Percentiles rank a stretch among this genome's conserved stretches.
Evolutionary conservation across 37 sponge, comb jelly and placozoan species (phyloP).

Genomic region (Beroe forskalii): DNA sequence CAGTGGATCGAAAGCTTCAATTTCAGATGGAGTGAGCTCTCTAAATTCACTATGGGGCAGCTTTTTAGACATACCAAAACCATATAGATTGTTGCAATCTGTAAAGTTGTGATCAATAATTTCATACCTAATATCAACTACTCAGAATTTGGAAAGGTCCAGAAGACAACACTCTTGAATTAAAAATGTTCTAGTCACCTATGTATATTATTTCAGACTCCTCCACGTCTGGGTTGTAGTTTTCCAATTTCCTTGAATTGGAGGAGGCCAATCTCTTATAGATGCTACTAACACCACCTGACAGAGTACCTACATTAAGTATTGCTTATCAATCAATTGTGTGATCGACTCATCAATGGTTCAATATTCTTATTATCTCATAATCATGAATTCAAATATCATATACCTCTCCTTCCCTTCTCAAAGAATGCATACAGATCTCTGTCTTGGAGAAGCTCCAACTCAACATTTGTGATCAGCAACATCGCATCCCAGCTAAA

Average conservation of each 20-base stretch:
- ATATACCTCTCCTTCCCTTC: neutral
- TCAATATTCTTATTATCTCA: no score
- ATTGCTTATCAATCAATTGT: no score
- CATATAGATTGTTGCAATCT: conserved; percentile 28
- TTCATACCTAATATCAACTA: no score
- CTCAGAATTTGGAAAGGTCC: no score
- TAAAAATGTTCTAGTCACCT: neutral
- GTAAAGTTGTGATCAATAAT: neutral
- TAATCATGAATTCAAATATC: no score
- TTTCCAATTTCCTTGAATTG: neutral
- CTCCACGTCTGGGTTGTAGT: neutral
- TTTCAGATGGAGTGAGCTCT: neutral
- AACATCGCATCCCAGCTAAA: neutral
- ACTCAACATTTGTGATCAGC: neutral
- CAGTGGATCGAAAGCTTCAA: neutral
- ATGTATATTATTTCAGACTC: no score
- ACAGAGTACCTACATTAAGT: no score
- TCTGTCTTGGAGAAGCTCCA: neutral
- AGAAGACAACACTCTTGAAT: no score
- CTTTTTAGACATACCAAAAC: neutral
- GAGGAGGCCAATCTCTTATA: neutral
- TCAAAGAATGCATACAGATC: neutral
- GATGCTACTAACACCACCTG: neutral
- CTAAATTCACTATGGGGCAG: neutral
- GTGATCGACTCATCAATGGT: no score